Base-by-base conservation (phyloP, 2,797 vertebrate species). In the Ceryle rudis region DNA sequence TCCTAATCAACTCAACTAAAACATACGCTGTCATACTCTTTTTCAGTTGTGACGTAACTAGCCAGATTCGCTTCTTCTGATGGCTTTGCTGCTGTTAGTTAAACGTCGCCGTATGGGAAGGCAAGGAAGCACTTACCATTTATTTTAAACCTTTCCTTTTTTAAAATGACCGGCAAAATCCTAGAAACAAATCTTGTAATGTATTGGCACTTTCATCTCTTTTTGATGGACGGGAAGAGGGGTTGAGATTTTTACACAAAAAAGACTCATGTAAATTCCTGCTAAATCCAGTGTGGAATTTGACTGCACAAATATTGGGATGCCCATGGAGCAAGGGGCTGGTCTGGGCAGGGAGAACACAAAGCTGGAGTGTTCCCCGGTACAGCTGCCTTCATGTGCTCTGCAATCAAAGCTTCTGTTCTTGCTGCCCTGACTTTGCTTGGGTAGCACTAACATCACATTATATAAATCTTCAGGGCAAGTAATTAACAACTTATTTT, bases 1-100 rank as follows among this genome's bases (percentile, higher is more conserved):
- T 93, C 91, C 89, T 93, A 96, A 95, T 96, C 95, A 97, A 95
- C 58, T 81, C 86, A 77, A 2, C 52, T 89, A 81, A 94, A 95
- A 95, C 51, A 89, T 70, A 90, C 72, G 85, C 52, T 87, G 77
- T 90, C 95, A 70, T 93, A 35, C 21, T 54, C 37, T 71, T 93
- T 96, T 73, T 91, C 83, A 74, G 65, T 54, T 86, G 80, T 90
- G 94, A 94, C 90, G 67, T 78, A 94, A 92, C 35, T 33, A 57
- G 57, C 39, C 77, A 90, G 96, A 91, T 84, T 90, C 22, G 4
- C 54, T 86, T 57, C 78, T 96, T 93, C 79, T 73, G 42, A 86
- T 71, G 93, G 80, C 65, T 95, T 93, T 94, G 93, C 39, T 92
- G 60, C 78, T 90, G 47, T 66, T 58, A 62, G 92, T 84, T 70